Percentiles rank a stretch among this genome's conserved stretches.
phyloP scores from a whole-genome alignment of 2,797 vertebrate species.

The Acanthurus leucopareius region DNA sequence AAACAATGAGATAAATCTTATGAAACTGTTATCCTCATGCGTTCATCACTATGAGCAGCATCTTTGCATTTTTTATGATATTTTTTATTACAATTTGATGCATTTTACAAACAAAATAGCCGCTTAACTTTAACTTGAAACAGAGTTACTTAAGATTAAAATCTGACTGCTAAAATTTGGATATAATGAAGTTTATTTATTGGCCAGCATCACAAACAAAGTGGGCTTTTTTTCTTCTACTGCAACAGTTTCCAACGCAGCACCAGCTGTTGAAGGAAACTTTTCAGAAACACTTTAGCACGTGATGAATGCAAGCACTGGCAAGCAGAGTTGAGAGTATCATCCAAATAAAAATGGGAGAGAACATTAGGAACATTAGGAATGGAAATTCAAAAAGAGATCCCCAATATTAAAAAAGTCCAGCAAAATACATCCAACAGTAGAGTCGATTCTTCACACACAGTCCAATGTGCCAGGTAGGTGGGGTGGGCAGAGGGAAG shows the following conservation, averaged over 20 bases:
- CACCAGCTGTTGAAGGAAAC: neutral
- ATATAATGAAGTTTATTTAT: neutral
- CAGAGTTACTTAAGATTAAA: too few species aligned
- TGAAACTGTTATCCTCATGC: too few species aligned
- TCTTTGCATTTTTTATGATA: too few species aligned
- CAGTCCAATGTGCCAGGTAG: constrained; percentile 33
- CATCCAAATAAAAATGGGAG: neutral
- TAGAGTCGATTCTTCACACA: neutral
- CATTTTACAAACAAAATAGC: too few species aligned
- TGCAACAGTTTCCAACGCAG: neutral
- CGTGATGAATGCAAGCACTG: neutral
- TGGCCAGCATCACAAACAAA: neutral
- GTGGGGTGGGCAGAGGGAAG: constrained; percentile 10
- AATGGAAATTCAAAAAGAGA: constrained; percentile 19
- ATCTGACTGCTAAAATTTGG: neutral
- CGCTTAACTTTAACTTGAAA: too few species aligned
- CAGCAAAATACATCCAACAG: constrained; percentile 2
- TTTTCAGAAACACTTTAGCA: neutral
- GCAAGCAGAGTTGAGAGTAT: neutral
- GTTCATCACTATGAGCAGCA: too few species aligned
- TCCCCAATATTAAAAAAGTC: constrained; percentile 2
- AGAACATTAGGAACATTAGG: neutral
- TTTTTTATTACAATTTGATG: too few species aligned
- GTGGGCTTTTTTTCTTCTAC: neutral
- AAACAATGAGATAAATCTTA: too few species aligned